These are phyloP conservation scores for Hypsopygia costalis DNA, from an alignment of 2,888 invertebrate genomes.

Conservation along the genomic window DNA sequence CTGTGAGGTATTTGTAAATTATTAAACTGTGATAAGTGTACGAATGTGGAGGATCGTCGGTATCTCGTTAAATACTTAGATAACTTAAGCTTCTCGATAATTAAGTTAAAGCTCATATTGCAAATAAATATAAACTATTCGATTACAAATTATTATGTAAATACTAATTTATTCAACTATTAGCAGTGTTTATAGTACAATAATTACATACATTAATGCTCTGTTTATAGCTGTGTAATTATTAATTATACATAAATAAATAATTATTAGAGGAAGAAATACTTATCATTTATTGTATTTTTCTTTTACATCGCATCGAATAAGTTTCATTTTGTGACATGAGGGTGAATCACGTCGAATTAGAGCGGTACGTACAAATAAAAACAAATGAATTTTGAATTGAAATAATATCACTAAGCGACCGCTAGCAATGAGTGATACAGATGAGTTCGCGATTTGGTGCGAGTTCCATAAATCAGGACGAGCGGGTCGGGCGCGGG, in stretches of 20 bases:
- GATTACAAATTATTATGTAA: constrained; percentile 17
- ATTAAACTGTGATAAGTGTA: constrained; percentile 74
- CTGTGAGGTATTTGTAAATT: constrained; percentile 60
- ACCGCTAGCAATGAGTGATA: constrained; percentile 29
- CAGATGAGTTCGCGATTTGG: constrained; percentile 37
- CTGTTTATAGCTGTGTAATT: constrained; percentile 55
- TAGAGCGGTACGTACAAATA: constrained; percentile 7
- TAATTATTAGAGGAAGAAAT: constrained; percentile 34
- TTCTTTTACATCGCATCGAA: neutral
- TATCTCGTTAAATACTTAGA: constrained; percentile 15
- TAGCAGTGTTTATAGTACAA: constrained; percentile 15
- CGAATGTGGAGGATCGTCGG: constrained; percentile 28
- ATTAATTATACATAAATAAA: constrained; percentile 29
- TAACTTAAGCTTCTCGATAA: constrained; percentile 14
- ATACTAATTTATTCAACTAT: constrained; percentile 18
- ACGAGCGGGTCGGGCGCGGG: constrained; percentile 23
- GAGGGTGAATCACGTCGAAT: constrained; percentile 10
- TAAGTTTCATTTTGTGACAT: neutral
- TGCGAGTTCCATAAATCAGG: constrained; percentile 42
- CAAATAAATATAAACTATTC: constrained; percentile 3
- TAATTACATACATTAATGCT: constrained; percentile 19
- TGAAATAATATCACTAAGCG: constrained; percentile 22
- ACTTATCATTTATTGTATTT: constrained; percentile 16
- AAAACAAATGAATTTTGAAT: constrained; percentile 15
- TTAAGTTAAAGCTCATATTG: constrained; percentile 4